Conservation (phyloP, 2,888 invertebrate genomes). For the Endomychus coccineus region DNA sequence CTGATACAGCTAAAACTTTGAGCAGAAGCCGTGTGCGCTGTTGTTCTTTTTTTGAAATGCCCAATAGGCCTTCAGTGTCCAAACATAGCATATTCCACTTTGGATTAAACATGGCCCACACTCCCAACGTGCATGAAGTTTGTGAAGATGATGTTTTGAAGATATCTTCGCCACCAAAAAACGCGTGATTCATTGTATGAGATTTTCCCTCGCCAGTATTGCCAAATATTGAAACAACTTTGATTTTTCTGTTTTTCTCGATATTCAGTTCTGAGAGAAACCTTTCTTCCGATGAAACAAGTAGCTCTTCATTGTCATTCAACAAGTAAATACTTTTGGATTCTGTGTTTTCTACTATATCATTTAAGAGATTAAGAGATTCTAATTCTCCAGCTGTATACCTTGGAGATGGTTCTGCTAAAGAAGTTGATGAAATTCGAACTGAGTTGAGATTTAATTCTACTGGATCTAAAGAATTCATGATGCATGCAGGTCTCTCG, state of each 20-base stretch:
- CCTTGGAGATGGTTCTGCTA: conserved; percentile 12
- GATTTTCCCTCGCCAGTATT: conserved; percentile 81
- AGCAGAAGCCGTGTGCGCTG: conserved; percentile 61
- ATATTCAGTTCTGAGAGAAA: conserved; percentile 48
- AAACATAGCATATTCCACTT: conserved; percentile 58
- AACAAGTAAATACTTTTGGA: conserved; percentile 51
- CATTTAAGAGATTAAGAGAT: conserved; percentile 23
- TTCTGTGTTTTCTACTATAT: conserved; percentile 21
- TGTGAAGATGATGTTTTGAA: conserved; percentile 63
- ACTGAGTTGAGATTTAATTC: conserved; percentile 20
- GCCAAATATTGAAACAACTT: conserved; percentile 77
- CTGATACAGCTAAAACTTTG: conserved; percentile 75
- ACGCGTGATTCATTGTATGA: conserved; percentile 63
- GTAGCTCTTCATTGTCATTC: conserved; percentile 54
- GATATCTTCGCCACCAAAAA: conserved; percentile 56
- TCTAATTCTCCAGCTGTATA: conserved; percentile 17
- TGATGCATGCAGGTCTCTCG: conserved; percentile 30
- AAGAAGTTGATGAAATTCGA: too few species aligned
- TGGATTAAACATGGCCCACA: conserved; percentile 69
- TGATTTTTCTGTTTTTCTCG: conserved; percentile 51
- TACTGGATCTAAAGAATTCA: conserved; percentile 34
- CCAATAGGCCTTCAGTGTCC: conserved; percentile 75
- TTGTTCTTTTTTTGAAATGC: conserved; percentile 52
- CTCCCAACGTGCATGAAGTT: conserved; percentile 66
- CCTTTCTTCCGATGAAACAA: conserved; percentile 50